Percentiles rank a stretch among this genome's conserved stretches.
Conservation (phyloP, 2,113 vertebrate genomes). For the Naja naja region DNA sequence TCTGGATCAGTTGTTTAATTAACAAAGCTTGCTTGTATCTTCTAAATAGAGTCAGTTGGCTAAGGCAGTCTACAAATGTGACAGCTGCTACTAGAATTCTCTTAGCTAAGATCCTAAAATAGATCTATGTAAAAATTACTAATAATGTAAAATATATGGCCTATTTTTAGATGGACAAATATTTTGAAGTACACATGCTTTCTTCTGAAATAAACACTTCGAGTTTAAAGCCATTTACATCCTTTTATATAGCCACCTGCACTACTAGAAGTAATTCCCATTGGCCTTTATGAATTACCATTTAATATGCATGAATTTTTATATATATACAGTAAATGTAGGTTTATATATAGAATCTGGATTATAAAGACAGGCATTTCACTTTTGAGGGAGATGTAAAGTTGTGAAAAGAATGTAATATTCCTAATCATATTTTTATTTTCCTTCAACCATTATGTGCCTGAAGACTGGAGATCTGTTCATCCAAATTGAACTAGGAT, state of each 20-base stretch:
- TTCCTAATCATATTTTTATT: slow-evolving; percentile 43
- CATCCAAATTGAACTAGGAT: neutral
- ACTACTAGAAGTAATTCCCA: slow-evolving; percentile 46
- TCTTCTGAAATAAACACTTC: slow-evolving; percentile 1
- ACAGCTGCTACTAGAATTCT: neutral
- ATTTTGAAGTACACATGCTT: neutral
- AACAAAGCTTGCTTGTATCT: neutral
- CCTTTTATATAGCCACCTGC: slow-evolving; percentile 22
- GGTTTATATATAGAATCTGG: slow-evolving; percentile 62
- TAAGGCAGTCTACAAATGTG: neutral
- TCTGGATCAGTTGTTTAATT: neutral
- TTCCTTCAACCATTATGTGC: slow-evolving; percentile 44
- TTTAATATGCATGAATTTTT: slow-evolving; percentile 56
- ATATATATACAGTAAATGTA: slow-evolving; percentile 33
- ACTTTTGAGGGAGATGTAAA: slow-evolving; percentile 56
- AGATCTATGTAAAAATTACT: neutral
- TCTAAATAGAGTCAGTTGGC: neutral
- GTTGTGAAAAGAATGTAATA: slow-evolving; percentile 54
- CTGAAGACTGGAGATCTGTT: slow-evolving; percentile 36
- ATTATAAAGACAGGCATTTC: slow-evolving; percentile 59
- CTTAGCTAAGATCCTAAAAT: slow-evolving; percentile 12
- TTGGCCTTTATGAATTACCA: slow-evolving; percentile 47
- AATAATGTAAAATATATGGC: neutral
- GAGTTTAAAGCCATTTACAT: slow-evolving; percentile 24
- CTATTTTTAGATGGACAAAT: slow-evolving; percentile 6